Evolutionary conservation across 2,888 invertebrate species (phyloP).

Genomic region (Eilema depressum): DNA sequence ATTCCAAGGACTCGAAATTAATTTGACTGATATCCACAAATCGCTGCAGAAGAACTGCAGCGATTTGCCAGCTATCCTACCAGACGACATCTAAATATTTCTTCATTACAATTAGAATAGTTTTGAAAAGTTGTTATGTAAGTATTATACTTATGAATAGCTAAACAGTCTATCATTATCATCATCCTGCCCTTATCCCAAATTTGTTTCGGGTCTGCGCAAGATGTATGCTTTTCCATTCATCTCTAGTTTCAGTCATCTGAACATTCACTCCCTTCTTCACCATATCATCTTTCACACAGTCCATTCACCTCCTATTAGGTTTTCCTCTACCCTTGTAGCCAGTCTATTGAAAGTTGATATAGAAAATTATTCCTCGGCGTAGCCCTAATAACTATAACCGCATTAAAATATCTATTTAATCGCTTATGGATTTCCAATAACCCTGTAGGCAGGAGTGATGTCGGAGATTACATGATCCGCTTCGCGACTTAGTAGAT

Average conservation of each 20-base stretch:
- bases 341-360: neutral
- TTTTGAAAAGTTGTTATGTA: neutral
- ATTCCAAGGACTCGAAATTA: no score
- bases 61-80: no score
- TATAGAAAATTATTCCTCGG: slow-evolving; percentile 17
- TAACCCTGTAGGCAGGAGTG: slow-evolving; percentile 13
- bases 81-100: no score
- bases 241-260: no score
- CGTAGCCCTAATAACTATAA: slow-evolving; percentile 21
- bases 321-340: no score
- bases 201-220: no score
- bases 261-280: no score
- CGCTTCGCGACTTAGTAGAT: neutral
- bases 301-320: no score
- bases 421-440: slow-evolving; percentile 28
- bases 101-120: neutral
- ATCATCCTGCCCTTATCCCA: no score
- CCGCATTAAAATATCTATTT: slow-evolving; percentile 28
- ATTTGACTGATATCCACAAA: neutral
- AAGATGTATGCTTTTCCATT: no score
- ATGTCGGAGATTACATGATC: slow-evolving; percentile 16
- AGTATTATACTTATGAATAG: neutral
- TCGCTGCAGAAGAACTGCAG: no score
- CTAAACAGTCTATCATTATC: neutral
- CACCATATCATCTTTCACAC: no score